Conservation (phyloP, 1,140 invertebrate genomes). For the Mesaphorura yosii region DNA sequence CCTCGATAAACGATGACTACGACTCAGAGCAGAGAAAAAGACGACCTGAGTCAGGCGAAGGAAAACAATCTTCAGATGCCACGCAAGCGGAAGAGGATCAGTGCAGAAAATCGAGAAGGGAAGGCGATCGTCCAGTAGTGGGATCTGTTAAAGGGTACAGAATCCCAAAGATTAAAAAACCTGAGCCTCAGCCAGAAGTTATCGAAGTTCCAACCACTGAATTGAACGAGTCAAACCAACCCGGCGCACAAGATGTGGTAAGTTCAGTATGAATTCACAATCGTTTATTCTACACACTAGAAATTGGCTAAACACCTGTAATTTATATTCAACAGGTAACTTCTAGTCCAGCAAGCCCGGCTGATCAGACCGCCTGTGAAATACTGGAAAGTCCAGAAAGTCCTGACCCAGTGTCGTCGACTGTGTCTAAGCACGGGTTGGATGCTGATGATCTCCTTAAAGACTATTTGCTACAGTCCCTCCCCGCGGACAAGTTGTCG, state of each 20-base stretch:
- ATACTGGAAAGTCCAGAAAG: no score
- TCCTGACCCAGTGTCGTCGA: no score
- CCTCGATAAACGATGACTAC: neutral
- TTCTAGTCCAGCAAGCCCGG: no score
- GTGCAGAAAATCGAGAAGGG: no score
- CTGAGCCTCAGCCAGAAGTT: conserved; percentile 4
- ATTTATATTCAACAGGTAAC: no score
- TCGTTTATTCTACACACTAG: neutral
- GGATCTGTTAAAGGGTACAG: conserved; percentile 1
- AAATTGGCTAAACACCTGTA: no score
- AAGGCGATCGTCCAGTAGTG: neutral
- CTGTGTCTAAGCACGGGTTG: no score
- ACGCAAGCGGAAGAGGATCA: neutral
- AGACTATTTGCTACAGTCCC: neutral
- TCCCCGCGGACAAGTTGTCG: neutral
- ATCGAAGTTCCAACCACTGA: neutral
- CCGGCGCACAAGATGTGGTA: neutral
- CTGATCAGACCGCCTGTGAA: no score
- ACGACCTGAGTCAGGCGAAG: conserved; percentile 4
- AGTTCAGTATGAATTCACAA: neutral
- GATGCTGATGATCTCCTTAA: neutral
- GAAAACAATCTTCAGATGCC: neutral
- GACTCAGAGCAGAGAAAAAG: conserved; percentile 7
- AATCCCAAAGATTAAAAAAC: conserved; percentile 25
- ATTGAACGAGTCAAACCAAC: neutral